Evolutionary conservation across 2,888 invertebrate genomes (phyloP).

Genomic region (Drosophila lutescens): DNA sequence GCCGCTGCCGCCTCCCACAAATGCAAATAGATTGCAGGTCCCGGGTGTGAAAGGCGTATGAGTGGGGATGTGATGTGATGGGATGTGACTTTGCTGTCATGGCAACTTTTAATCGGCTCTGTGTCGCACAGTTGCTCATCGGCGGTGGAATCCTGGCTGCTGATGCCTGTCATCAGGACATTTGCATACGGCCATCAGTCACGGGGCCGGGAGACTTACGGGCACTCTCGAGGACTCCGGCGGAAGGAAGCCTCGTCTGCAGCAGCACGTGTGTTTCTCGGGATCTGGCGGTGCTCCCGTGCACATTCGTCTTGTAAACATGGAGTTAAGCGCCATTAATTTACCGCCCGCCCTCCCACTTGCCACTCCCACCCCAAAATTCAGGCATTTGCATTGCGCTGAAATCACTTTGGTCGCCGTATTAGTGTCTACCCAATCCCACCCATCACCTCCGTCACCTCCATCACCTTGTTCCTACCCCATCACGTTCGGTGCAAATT

Average conservation of each 20-base stretch:
- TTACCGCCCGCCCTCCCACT: conserved; percentile 49
- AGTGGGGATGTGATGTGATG: conserved; percentile 13
- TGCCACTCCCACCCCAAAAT: conserved; percentile 17
- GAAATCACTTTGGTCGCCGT: conserved; percentile 69
- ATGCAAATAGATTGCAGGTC: conserved; percentile 15
- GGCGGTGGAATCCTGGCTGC: conserved; percentile 36
- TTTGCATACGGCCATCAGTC: conserved; percentile 75
- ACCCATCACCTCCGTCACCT: background rate
- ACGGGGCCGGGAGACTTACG: conserved; percentile 32
- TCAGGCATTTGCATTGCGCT: conserved; percentile 69
- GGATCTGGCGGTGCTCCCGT: conserved; percentile 29
- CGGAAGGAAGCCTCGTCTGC: conserved; percentile 22
- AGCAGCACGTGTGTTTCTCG: conserved; percentile 19
- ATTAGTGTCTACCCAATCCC: conserved; percentile 50
- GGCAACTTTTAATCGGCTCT: conserved; percentile 82
- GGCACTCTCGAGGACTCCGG: conserved; percentile 17
- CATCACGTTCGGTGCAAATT: conserved; percentile 66
- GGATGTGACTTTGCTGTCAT: conserved; percentile 60
- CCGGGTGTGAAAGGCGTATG: conserved; percentile 2
- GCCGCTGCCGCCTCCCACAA: background rate
- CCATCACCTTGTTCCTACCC: background rate
- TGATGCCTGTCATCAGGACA: conserved; percentile 62
- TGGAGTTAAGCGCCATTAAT: conserved; percentile 77
- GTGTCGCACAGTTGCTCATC: conserved; percentile 56
- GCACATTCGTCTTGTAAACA: conserved; percentile 77